Conservation (phyloP, 2,113 vertebrate species). For the Microcebus lehilahytsara region DNA sequence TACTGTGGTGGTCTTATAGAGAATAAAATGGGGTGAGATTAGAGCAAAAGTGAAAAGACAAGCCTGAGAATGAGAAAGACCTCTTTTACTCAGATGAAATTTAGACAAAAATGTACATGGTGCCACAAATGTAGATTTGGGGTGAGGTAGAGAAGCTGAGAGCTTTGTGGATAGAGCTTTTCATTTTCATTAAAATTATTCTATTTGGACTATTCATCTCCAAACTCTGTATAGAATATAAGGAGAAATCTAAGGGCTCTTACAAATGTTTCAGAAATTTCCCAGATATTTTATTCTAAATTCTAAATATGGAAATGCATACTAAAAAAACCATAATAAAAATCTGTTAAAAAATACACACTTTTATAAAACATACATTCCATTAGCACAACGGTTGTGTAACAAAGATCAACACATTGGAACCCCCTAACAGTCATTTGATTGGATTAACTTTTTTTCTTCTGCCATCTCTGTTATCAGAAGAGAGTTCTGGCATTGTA, state of each 20-base stretch:
- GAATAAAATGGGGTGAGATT: background rate
- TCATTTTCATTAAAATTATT: background rate
- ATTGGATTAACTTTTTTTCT: background rate
- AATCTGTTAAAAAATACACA: background rate
- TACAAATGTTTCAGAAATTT: background rate
- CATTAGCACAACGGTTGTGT: background rate
- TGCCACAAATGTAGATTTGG: background rate
- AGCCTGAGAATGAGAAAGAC: background rate
- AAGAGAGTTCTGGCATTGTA: background rate
- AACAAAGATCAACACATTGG: background rate
- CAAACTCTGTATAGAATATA: background rate
- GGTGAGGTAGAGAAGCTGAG: background rate
- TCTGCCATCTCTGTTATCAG: background rate
- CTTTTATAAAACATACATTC: background rate
- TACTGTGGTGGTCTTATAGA: background rate
- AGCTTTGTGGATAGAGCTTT: background rate
- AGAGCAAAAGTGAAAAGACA: background rate
- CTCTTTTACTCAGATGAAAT: background rate
- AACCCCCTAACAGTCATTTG: background rate
- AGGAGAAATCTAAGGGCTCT: background rate
- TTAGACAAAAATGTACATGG: background rate
- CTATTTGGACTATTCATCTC: background rate
- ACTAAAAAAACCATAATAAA: background rate
- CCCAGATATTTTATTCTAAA: background rate
- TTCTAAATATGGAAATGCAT: background rate